Base-by-base conservation (phyloP, 1,140 invertebrate genomes). In the Drosophila parabipectinata region DNA sequence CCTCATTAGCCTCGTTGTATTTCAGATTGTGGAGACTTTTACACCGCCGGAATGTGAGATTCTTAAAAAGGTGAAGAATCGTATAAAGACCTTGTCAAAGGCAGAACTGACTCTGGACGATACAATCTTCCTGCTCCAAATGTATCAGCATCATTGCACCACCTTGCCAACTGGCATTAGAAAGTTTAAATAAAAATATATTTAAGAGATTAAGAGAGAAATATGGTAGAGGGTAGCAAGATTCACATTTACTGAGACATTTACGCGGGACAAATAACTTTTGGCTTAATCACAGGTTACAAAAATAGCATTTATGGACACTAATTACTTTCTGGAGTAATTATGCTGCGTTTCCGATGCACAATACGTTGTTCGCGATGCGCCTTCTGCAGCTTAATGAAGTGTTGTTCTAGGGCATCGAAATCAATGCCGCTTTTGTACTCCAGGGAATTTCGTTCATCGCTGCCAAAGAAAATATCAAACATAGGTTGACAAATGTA, bases 11-110 rank as follows among this genome's bases (percentile, higher is more conserved):
- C 4, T 24, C 34, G 14, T 58, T 61, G 41, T 32, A 6, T 93
- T 93, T 39, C 75, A 96, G 94, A 94, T 96, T 59, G 95, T 95
- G 79, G 95, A 96, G 91, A 95, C 95, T 91, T 94, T 97, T 64
- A 96, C 96, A n/a, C 95, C 95, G 3, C 94, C 95, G 2, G 96
- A 97, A 91, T 93, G 93, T 73, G 92, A 94, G 67, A 94, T 96
- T 28, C 90, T 97, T 2, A 93, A 94, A 14, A 95, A 94, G 91
- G 94, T 96, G 0, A 94, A 95, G 79, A 93, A 91, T 54, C 93
- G 93, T 39, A 94, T 96, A 7, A 94, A 94, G 64, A 95, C 95
- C 79, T 92, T 97, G 28, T 94, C 94, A 21, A 93, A 93, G 10
- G 93, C 94, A 14, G 95, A 96, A 92, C 89, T 96, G 15, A 94